A percentile compares a stretch with the other conserved stretches of the same genome.
These are phyloP conservation scores for Eledona agricola DNA, from an alignment of 2,888 invertebrate genomes.

Conservation along the genomic window DNA sequence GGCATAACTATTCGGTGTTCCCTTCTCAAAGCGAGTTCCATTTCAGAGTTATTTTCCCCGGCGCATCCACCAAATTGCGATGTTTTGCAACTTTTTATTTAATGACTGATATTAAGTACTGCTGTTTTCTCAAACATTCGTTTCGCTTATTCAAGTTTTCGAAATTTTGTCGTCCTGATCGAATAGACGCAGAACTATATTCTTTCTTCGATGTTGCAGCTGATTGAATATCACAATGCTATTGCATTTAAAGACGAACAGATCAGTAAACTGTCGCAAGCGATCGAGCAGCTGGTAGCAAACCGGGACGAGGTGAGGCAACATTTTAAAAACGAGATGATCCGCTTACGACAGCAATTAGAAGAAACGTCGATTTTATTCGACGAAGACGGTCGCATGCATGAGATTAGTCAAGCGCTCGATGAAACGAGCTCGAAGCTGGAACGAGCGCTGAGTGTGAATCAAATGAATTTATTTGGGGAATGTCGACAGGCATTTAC, in stretches of 20 bases:
- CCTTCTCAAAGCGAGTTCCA: no score
- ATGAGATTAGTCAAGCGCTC: slow-evolving; percentile 33
- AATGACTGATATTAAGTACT: no score
- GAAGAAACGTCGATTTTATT: slow-evolving; percentile 62
- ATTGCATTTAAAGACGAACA: slow-evolving; percentile 74
- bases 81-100: no score
- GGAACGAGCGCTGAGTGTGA: slow-evolving; percentile 41
- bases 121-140: no score
- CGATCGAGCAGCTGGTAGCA: slow-evolving; percentile 72
- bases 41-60: no score
- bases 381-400: slow-evolving; percentile 48
- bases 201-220: slow-evolving; percentile 67
- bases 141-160: no score
- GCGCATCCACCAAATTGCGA: no score
- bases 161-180: no score
- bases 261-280: slow-evolving; percentile 76
- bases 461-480: slow-evolving; percentile 44
- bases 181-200: no score
- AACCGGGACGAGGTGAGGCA: slow-evolving; percentile 70
- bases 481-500: slow-evolving; percentile 49
- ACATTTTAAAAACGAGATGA: slow-evolving; percentile 70
- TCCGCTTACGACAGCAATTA: slow-evolving; percentile 63
- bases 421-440: slow-evolving; percentile 44
- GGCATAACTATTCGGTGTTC: no score
- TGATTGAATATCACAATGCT: slow-evolving; percentile 77